phyloP scores from a whole-genome alignment of 2,797 vertebrate genomes.

The Pelobates cultripes region DNA sequence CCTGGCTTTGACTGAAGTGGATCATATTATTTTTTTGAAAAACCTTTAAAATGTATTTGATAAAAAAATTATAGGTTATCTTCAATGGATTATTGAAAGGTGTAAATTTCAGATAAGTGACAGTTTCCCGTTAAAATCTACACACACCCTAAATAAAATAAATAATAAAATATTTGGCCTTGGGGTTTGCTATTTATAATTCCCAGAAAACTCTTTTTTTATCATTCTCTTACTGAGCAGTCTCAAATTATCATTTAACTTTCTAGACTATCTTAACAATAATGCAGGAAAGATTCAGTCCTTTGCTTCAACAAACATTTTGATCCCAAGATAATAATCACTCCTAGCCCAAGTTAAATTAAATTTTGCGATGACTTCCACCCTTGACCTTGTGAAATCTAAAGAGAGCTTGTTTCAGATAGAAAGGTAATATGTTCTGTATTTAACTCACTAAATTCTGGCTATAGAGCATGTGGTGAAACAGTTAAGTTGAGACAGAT shows the following conservation, averaged over 20 bases:
- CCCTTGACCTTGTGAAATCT: background rate
- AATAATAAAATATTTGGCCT: slow-evolving; percentile 24
- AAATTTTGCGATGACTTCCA: background rate
- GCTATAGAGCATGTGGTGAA: background rate
- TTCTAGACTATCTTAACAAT: slow-evolving; percentile 10
- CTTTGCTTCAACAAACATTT: slow-evolving; percentile 2
- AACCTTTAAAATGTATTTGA: no score
- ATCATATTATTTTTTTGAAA: no score
- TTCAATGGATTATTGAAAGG: no score
- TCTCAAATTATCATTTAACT: slow-evolving; percentile 17
- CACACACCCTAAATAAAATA: slow-evolving; percentile 14
- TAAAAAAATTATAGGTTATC: no score
- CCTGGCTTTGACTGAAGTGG: no score
- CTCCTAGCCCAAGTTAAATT: slow-evolving; percentile 4
- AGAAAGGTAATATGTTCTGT: background rate
- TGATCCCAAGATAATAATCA: background rate
- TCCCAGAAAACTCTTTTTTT: slow-evolving; percentile 27
- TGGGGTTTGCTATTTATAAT: slow-evolving; percentile 37
- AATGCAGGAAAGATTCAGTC: background rate
- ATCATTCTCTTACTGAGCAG: slow-evolving; percentile 28
- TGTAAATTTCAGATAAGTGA: no score
- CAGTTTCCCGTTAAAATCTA: background rate
- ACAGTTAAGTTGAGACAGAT: background rate
- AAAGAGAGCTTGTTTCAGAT: background rate
- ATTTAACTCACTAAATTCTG: background rate